phyloP scores from a whole-genome alignment of 2,113 vertebrate species.

The Alaudala cheleensis region DNA sequence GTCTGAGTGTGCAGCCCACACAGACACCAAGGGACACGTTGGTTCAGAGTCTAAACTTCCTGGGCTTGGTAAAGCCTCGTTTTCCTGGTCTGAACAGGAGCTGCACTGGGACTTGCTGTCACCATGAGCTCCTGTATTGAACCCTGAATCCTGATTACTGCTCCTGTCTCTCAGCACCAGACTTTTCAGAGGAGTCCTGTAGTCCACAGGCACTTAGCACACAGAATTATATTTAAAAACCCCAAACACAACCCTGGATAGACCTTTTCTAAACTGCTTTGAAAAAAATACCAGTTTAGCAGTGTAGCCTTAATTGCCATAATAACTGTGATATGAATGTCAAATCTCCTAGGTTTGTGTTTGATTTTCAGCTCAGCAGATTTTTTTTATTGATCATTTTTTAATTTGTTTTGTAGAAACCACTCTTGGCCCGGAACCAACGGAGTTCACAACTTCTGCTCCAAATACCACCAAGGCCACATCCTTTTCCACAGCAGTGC shows the following conservation, averaged over 20 bases:
- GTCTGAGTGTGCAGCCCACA: background rate
- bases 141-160: background rate
- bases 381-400: constrained; percentile 31
- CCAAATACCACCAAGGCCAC: constrained; percentile 64
- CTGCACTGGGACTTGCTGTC: background rate
- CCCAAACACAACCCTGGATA: background rate
- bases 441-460: constrained; percentile 67
- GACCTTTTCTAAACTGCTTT: background rate
- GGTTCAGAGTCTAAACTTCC: background rate
- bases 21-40: background rate
- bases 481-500: constrained; percentile 60
- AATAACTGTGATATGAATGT: background rate
- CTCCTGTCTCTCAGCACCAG: background rate
- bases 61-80: background rate
- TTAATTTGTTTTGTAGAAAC: constrained; percentile 72
- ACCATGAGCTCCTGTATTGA: background rate
- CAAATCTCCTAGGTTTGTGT: background rate
- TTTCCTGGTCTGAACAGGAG: background rate
- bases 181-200: background rate
- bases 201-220: background rate
- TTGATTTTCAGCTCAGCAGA: background rate
- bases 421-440: constrained; percentile 58
- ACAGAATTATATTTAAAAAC: background rate
- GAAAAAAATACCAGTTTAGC: background rate
- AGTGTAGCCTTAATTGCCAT: background rate